Base-by-base conservation (phyloP, 2,113 vertebrate genomes). In the Halcyon senegalensis region DNA sequence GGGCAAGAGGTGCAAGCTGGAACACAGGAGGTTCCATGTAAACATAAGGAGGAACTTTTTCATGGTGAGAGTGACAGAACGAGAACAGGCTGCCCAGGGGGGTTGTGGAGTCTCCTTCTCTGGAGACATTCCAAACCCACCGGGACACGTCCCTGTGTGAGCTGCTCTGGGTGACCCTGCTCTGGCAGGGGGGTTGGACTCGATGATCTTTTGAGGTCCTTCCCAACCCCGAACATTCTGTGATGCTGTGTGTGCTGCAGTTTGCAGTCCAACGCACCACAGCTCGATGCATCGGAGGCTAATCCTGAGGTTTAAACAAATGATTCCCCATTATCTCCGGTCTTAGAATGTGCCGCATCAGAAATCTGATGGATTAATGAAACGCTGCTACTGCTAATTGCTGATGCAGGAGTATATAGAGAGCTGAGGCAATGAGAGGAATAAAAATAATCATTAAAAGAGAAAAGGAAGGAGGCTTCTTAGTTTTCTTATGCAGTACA, bases 321-420 rank as follows among this genome's bases (percentile, higher is more conserved):
- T 21, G 89, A 98, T 95, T 97, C 96, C 90, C 97, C 92, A 91
- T 98, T 98, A 98, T 98, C 98, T 97, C 97, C 88, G 79, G 88
- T 79, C 97, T 98, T 98, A 97, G 97, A 98, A 98, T 97, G 97
- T 97, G 97, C 94, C 35, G 74, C 97, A 98, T 97, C 96, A 98
- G 98, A 97, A 98, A 97, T 84, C 94, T 96, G 92, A 97, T 27
- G 98, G 98, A 98, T 98, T 99, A 99, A 99, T 98, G 98, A 98
- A 98, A 98, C 97, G 93, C 95, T 98, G 97, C 97, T 98, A 94
- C 90, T 75, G 94, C 98, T 99, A 99, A 99, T 99, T 99, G 98
- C 98, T 98, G 98, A 98, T 98, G 98, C 87, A 84, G 96, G 96
- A 96, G 97, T 94, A 97, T 97, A 97, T 89, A 96, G 95, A 94